Evolutionary conservation across 2,888 invertebrate genomes (phyloP).

Genomic region (Shargacucullia verbasci): DNA sequence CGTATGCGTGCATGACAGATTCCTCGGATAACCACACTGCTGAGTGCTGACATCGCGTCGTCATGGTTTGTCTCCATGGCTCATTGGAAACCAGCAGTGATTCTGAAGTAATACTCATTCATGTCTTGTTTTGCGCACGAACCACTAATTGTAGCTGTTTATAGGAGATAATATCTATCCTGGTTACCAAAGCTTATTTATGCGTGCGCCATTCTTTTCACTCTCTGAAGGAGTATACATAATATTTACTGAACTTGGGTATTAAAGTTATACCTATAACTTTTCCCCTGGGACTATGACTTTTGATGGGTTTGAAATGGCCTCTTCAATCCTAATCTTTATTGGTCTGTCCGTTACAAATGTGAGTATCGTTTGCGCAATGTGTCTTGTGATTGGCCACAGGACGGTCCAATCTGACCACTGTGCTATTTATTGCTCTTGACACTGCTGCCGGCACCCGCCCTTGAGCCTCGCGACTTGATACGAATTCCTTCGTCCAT

Average conservation of each 20-base stretch:
- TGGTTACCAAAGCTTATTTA: no score
- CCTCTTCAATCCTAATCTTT: constrained; percentile 12
- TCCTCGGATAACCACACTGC: constrained; percentile 24
- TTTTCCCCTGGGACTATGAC: no score
- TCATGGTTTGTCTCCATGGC: constrained; percentile 10
- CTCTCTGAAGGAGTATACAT: no score
- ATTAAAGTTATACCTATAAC: no score
- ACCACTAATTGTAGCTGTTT: no score
- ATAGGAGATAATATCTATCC: no score
- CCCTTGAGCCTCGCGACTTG: constrained; percentile 69
- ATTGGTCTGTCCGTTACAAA: background rate
- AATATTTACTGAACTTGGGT: no score
- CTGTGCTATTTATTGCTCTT: constrained; percentile 58
- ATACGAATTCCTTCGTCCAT: constrained; percentile 54
- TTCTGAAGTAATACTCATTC: no score
- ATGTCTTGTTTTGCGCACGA: background rate
- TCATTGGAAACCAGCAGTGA: background rate
- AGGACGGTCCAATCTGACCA: constrained; percentile 37
- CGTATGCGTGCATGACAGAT: background rate
- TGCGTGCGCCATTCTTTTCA: no score
- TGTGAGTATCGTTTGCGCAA: background rate
- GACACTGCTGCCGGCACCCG: constrained; percentile 51
- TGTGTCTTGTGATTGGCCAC: constrained; percentile 19
- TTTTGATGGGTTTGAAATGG: background rate
- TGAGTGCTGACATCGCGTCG: no score